Evolutionary conservation across 2,797 vertebrate species (phyloP).

Genomic region (Lepus oiostolus): DNA sequence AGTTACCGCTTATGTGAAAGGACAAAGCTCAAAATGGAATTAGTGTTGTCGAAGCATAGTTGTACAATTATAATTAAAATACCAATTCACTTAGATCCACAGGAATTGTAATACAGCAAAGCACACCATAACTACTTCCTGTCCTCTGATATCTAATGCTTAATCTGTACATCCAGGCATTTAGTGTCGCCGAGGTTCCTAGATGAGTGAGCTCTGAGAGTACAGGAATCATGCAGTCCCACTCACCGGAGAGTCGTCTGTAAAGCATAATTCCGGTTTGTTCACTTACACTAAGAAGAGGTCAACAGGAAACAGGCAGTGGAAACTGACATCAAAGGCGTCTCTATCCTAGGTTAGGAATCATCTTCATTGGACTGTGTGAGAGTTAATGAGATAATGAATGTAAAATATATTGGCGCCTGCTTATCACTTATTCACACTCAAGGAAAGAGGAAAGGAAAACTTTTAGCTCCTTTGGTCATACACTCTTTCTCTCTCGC

Average conservation of each 20-base stretch:
- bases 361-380: background rate
- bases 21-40: too few species aligned
- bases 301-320: background rate
- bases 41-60: too few species aligned
- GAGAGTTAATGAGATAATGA: background rate
- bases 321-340: background rate
- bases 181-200: background rate
- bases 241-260: background rate
- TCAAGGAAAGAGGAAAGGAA: background rate
- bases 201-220: background rate
- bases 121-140: too few species aligned
- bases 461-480: background rate
- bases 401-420: background rate
- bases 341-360: background rate
- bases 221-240: background rate
- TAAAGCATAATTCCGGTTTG: background rate
- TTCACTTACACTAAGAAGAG: background rate
- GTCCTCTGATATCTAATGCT: background rate
- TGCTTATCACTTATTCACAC: background rate
- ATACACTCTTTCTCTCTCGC: background rate
- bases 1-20: too few species aligned
- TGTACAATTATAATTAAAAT: too few species aligned
- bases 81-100: too few species aligned
- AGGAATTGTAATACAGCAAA: too few species aligned
- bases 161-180: background rate